phyloP scores from a whole-genome alignment of 1,140 invertebrate species.

The Drosophila santomea region DNA sequence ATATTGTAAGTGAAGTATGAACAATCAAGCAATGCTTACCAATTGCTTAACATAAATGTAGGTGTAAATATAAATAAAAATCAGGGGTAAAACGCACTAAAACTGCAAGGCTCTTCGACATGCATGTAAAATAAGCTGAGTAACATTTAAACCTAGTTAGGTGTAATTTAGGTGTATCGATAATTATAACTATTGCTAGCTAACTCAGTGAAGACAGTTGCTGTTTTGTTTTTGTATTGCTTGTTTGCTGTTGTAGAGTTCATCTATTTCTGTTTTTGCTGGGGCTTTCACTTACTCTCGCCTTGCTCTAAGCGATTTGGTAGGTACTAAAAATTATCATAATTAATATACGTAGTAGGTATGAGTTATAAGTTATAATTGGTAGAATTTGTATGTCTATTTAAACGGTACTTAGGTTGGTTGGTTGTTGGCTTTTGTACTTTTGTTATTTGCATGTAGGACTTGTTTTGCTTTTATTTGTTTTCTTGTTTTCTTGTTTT shows the following conservation, averaged over 20 bases:
- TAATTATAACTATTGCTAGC: constrained; percentile 51
- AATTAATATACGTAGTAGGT: constrained; percentile 55
- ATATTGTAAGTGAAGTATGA: constrained; percentile 16
- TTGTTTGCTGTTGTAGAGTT: constrained; percentile 48
- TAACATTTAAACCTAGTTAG: constrained; percentile 43
- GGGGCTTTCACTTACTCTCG: constrained; percentile 25
- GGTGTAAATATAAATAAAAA: constrained; percentile 31
- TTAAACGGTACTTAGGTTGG: constrained; percentile 82
- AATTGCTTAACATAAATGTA: constrained; percentile 27
- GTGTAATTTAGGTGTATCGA: constrained; percentile 14
- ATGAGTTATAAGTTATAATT: constrained; percentile 52
- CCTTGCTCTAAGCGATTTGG: constrained; percentile 39
- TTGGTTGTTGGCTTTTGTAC: constrained; percentile 83
- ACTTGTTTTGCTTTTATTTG: constrained; percentile 64
- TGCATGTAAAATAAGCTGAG: constrained; percentile 35
- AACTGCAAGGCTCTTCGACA: constrained; percentile 12
- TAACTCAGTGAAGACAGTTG: constrained; percentile 67
- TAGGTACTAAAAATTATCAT: constrained; percentile 64
- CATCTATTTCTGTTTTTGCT: constrained; percentile 26
- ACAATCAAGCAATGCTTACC: constrained; percentile 59
- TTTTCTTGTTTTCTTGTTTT: constrained; percentile 21
- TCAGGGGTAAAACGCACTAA: constrained; percentile 16
- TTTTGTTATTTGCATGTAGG: constrained; percentile 83
- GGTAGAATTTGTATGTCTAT: constrained; percentile 69
- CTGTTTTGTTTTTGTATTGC: constrained; percentile 59